These are phyloP conservation scores for Prosopocoilus inquinatus DNA, from an alignment of 2,888 invertebrate genomes.

Conservation along the genomic window DNA sequence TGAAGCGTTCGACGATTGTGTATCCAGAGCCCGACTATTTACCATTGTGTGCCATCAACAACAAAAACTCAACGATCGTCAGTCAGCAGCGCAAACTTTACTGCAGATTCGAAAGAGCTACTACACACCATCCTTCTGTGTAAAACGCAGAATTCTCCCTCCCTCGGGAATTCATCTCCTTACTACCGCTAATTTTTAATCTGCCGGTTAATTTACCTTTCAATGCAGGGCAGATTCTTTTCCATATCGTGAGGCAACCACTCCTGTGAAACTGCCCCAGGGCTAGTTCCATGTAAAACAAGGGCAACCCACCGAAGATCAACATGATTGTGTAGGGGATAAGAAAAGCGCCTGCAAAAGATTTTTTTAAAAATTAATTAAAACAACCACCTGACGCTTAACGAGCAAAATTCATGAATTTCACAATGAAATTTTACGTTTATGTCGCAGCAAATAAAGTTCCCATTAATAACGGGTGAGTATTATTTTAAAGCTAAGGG, in stretches of 20 bases:
- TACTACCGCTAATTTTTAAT: too few species aligned
- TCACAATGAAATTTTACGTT: neutral
- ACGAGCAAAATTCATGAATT: neutral
- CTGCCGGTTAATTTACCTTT: conserved; percentile 67
- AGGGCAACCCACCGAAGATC: conserved; percentile 86
- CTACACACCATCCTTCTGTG: too few species aligned
- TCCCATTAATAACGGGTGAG: too few species aligned
- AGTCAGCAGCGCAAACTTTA: neutral
- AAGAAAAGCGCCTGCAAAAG: conserved; percentile 79
- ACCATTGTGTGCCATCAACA: conserved; percentile 12
- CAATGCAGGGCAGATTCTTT: conserved; percentile 86
- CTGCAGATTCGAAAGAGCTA: too few species aligned
- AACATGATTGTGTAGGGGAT: conserved; percentile 93
- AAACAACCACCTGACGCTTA: neutral
- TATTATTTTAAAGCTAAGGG: too few species aligned
- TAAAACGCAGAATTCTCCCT: neutral
- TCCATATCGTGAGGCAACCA: conserved; percentile 92
- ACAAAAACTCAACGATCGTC: conserved; percentile 6
- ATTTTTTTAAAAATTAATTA: too few species aligned
- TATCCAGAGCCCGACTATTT: conserved; percentile 9
- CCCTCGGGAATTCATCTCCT: too few species aligned
- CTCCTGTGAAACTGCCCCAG: conserved; percentile 91
- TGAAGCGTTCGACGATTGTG: conserved; percentile 14
- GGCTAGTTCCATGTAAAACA: conserved; percentile 95
- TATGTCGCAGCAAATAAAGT: too few species aligned